Conservation (phyloP, 2,113 vertebrate species). For the Raphicerus campestris region DNA sequence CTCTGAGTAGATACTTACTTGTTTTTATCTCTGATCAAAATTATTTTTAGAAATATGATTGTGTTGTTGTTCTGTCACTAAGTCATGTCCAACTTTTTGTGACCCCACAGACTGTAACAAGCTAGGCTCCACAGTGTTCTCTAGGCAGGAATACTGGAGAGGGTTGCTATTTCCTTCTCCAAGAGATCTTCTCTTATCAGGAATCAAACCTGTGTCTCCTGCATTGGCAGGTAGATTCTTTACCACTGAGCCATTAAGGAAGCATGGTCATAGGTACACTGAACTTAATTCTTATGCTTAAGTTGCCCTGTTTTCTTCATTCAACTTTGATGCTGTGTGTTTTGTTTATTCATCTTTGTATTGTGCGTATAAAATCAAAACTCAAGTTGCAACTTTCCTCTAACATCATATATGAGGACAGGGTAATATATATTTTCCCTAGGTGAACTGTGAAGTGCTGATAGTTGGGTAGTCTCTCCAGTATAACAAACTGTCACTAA, state of each 20-base stretch:
- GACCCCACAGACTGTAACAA: neutral
- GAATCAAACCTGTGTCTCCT: neutral
- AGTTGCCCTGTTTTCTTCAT: neutral
- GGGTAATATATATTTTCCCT: neutral
- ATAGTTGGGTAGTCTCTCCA: conserved; percentile 49
- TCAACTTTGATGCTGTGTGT: neutral
- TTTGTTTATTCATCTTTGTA: neutral
- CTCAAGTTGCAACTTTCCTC: neutral
- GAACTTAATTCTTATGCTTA: neutral
- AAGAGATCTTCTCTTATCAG: neutral
- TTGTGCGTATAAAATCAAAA: neutral
- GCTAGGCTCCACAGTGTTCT: neutral
- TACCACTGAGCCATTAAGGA: neutral
- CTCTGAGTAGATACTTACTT: neutral
- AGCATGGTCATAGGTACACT: neutral
- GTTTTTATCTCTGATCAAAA: neutral
- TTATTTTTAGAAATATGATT: neutral
- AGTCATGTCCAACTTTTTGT: neutral
- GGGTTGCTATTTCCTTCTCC: neutral
- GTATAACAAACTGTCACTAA: conserved; percentile 65
- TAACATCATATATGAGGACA: neutral
- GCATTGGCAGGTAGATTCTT: neutral
- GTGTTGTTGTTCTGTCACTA: neutral
- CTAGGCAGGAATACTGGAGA: neutral
- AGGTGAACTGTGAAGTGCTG: neutral